A percentile compares a stretch with the other conserved stretches of the same genome.
Conservation (phyloP, 92 coral and sea anemone species). For the Porites evermanni region DNA sequence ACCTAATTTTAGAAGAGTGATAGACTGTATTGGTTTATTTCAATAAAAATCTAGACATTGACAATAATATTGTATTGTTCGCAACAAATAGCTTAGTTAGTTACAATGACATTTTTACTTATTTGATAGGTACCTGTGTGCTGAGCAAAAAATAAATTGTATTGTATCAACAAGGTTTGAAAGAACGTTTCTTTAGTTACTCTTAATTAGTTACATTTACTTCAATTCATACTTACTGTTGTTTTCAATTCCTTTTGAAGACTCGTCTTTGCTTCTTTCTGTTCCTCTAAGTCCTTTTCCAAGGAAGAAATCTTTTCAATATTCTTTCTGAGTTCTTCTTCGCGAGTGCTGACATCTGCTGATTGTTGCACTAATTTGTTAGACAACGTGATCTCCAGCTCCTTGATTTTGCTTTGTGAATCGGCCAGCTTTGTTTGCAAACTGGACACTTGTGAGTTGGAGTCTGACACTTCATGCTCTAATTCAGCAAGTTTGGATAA, state of each 20-base stretch:
- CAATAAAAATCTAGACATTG: no score
- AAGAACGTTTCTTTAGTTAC: no score
- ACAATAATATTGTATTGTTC: no score
- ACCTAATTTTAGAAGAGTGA: no score
- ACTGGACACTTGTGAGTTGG: slow-evolving; percentile 51
- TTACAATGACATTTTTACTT: no score
- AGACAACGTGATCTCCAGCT: slow-evolving; percentile 66
- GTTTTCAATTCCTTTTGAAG: slow-evolving; percentile 55
- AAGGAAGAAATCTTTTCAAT: slow-evolving; percentile 62
- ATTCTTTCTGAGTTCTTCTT: slow-evolving; percentile 64
- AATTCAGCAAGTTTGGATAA: slow-evolving; percentile 51
- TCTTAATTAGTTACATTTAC: not conserved
- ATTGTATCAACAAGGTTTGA: no score
- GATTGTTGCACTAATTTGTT: slow-evolving; percentile 39
- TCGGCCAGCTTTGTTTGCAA: slow-evolving; percentile 46
- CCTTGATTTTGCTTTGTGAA: slow-evolving; percentile 53
- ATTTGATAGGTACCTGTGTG: no score
- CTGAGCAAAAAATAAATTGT: no score
- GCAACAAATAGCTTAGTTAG: no score
- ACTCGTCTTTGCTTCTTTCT: slow-evolving; percentile 25
- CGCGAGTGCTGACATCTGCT: slow-evolving; percentile 40
- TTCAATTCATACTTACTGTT: slow-evolving; percentile 55
- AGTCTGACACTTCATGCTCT: slow-evolving; percentile 54
- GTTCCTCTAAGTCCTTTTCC: slow-evolving; percentile 70
- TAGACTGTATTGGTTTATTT: no score